Percentiles rank a stretch among this genome's conserved stretches.
Conservation (phyloP, 2,797 vertebrate species). For the Vireo griseus region DNA sequence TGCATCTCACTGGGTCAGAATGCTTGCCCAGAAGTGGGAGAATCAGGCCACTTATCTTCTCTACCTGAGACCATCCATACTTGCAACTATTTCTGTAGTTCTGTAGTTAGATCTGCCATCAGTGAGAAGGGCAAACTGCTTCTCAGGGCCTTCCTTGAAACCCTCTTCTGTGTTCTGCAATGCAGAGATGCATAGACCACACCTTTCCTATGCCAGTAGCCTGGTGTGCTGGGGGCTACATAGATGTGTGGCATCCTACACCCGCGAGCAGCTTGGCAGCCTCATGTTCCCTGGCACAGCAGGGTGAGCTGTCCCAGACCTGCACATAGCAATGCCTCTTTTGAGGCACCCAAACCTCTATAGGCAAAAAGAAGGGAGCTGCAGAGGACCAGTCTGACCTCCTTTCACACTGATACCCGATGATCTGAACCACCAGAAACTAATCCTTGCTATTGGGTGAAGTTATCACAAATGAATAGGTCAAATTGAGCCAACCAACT, state of each 20-base stretch:
- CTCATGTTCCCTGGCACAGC: fast-evolving
- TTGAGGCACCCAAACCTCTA: background rate
- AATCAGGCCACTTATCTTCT: background rate
- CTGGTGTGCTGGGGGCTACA: fast-evolving
- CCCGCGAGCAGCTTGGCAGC: background rate
- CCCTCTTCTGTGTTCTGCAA: background rate
- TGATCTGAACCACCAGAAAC: background rate
- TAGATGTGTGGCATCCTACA: fast-evolving
- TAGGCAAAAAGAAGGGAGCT: background rate
- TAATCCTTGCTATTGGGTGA: background rate
- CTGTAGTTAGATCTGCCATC: too few species aligned
- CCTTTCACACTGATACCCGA: fast-evolving
- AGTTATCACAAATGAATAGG: background rate
- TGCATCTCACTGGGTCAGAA: background rate
- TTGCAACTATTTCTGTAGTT: background rate
- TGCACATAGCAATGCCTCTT: background rate
- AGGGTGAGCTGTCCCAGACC: background rate
- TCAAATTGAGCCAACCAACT: background rate
- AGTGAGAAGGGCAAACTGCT: background rate
- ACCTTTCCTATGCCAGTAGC: background rate
- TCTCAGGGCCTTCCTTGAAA: background rate
- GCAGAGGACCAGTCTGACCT: background rate
- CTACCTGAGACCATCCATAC: background rate
- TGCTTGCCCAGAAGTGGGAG: background rate
- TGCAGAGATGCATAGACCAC: background rate